Percentiles rank a stretch among this genome's conserved stretches.
phyloP scores from a whole-genome alignment of 2,888 invertebrate species.

The Trilocha varians region DNA sequence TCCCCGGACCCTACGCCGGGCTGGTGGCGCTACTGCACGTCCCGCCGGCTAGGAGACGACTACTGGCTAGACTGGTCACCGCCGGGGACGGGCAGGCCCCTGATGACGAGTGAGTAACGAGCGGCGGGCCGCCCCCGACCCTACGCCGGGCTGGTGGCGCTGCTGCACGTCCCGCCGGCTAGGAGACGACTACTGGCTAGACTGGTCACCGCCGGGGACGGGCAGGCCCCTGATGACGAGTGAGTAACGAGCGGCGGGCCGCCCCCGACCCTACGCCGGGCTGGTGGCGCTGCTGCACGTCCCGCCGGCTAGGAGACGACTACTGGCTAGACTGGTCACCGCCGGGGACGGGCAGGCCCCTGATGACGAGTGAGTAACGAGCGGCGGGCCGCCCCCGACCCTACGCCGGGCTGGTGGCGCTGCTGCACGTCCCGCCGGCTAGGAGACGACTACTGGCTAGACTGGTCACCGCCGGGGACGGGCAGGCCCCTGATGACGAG shows the following conservation, averaged over 20 bases:
- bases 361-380: slow-evolving; percentile 71
- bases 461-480: slow-evolving; percentile 85
- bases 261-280: slow-evolving; percentile 60
- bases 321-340: slow-evolving; percentile 79
- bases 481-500: slow-evolving; percentile 75
- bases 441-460: slow-evolving; percentile 76
- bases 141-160: slow-evolving; percentile 66
- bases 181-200: slow-evolving; percentile 76
- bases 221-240: slow-evolving; percentile 75
- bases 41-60: slow-evolving; percentile 70
- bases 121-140: slow-evolving; percentile 28
- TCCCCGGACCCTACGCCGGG: slow-evolving; percentile 63
- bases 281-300: slow-evolving; percentile 74
- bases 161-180: slow-evolving; percentile 74
- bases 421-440: slow-evolving; percentile 74
- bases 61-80: slow-evolving; percentile 79
- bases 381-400: slow-evolving; percentile 28
- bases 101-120: slow-evolving; percentile 71
- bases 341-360: slow-evolving; percentile 85
- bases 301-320: slow-evolving; percentile 70
- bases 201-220: slow-evolving; percentile 85
- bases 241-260: slow-evolving; percentile 38
- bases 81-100: slow-evolving; percentile 85
- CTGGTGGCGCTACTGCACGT: slow-evolving; percentile 74
- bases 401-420: slow-evolving; percentile 66